Percentiles rank a stretch among this genome's conserved stretches.
Evolutionary conservation across 1,140 invertebrate species (phyloP).

Genomic region (Nephila pilipes): DNA sequence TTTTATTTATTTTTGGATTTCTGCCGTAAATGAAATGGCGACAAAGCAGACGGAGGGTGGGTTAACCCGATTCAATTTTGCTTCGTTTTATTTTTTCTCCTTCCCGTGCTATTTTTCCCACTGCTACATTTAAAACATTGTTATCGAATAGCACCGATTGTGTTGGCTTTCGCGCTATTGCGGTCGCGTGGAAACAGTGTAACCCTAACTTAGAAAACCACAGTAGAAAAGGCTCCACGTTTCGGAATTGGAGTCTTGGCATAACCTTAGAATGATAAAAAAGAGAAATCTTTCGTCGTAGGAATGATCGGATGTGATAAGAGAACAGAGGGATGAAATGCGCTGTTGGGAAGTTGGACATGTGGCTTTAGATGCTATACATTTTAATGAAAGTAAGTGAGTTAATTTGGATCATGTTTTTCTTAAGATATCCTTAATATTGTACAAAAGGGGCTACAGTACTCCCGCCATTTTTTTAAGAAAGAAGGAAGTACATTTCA

Average conservation of each 20-base stretch:
- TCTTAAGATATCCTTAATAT: no score
- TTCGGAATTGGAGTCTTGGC: slow-evolving; percentile 30
- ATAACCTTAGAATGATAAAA: not conserved
- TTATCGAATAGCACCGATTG: slow-evolving; percentile 68
- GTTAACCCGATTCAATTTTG: slow-evolving; percentile 74
- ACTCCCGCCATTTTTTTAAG: no score
- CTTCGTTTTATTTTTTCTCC: slow-evolving; percentile 12
- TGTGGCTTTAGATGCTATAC: not conserved
- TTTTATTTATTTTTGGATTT: slow-evolving; percentile 60
- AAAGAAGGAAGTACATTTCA: no score
- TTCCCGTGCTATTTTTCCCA: slow-evolving; percentile 42
- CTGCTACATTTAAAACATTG: slow-evolving; percentile 71
- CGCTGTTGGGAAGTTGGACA: not conserved
- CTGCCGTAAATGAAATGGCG: slow-evolving; percentile 73
- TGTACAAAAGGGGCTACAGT: no score
- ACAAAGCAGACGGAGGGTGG: slow-evolving; percentile 67
- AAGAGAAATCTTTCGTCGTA: not conserved
- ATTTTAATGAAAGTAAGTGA: not conserved
- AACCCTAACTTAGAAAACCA: not conserved
- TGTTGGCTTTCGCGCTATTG: slow-evolving; percentile 52
- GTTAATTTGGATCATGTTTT: not conserved
- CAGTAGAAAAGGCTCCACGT: not conserved
- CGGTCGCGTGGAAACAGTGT: slow-evolving; percentile 1
- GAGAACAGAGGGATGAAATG: not conserved
- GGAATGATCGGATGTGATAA: not conserved